A percentile compares a stretch with the other conserved stretches of the same genome.
Conservation (phyloP, 1,140 invertebrate genomes). For the Heliconius hermathena region DNA sequence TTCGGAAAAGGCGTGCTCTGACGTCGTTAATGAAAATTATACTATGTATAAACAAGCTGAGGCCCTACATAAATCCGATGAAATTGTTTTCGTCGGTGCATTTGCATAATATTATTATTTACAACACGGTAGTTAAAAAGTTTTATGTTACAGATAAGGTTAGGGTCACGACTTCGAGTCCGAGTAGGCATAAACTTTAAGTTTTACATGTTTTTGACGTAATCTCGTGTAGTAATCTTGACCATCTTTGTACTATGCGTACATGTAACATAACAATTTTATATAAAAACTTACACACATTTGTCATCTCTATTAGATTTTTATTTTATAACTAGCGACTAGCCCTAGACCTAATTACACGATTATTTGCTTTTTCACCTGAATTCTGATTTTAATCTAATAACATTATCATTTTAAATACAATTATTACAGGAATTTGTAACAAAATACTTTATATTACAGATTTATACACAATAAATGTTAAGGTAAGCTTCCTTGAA, state of each 20-base stretch:
- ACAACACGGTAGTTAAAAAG: slow-evolving; percentile 5
- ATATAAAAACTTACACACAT: not conserved
- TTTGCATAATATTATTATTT: slow-evolving; percentile 24
- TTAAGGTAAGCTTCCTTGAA: no score
- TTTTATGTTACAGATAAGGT: not conserved
- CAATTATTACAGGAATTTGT: no score
- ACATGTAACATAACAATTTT: not conserved
- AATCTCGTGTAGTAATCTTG: not conserved
- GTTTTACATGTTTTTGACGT: not conserved
- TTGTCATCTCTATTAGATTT: not conserved
- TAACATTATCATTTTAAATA: no score
- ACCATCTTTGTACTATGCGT: not conserved
- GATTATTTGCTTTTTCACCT: no score
- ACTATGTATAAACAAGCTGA: slow-evolving; percentile 16
- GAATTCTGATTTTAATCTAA: no score
- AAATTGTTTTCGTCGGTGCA: slow-evolving; percentile 19
- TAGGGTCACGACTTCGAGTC: slow-evolving; percentile 2
- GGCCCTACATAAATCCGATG: slow-evolving; percentile 21
- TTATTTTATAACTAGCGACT: not conserved
- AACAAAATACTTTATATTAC: no score
- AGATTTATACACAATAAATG: no score
- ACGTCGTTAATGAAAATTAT: slow-evolving; percentile 26
- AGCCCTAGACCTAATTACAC: no score
- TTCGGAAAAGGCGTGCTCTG: slow-evolving; percentile 33
- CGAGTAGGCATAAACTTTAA: slow-evolving; percentile 7